Percentiles rank a stretch among this genome's conserved stretches.
Conservation (phyloP, 2,797 vertebrate species). For the Falco berigora region DNA sequence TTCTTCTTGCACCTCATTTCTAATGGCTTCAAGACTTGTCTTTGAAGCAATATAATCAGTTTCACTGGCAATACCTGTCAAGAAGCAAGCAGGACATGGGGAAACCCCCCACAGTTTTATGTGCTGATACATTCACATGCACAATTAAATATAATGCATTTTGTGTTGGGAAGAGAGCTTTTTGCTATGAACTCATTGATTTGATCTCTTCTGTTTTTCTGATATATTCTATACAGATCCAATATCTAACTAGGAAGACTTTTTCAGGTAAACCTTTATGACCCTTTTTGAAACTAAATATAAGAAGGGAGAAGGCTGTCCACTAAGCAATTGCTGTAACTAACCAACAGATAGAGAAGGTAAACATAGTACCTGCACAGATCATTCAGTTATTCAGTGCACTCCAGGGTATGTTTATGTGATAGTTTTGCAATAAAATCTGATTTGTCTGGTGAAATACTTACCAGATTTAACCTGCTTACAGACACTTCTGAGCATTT, state of each 20-base stretch:
- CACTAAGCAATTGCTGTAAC: background rate
- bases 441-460: background rate
- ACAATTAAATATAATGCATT: background rate
- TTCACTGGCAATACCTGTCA: background rate
- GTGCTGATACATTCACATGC: background rate
- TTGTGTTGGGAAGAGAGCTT: background rate
- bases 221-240: background rate
- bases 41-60: background rate
- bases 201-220: background rate
- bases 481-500: background rate
- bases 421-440: background rate
- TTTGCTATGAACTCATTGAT: background rate
- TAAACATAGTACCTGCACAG: background rate
- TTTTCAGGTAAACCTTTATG: background rate
- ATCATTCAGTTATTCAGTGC: background rate
- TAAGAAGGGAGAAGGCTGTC: background rate
- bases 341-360: background rate
- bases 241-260: background rate
- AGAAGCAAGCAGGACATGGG: background rate
- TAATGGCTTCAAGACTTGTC: background rate
- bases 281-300: background rate
- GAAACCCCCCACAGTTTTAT: accelerated
- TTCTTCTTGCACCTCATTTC: background rate
- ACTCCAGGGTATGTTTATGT: background rate
- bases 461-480: background rate